Conservation (phyloP, 2,113 vertebrate genomes). For the Crotalus viridis region DNA sequence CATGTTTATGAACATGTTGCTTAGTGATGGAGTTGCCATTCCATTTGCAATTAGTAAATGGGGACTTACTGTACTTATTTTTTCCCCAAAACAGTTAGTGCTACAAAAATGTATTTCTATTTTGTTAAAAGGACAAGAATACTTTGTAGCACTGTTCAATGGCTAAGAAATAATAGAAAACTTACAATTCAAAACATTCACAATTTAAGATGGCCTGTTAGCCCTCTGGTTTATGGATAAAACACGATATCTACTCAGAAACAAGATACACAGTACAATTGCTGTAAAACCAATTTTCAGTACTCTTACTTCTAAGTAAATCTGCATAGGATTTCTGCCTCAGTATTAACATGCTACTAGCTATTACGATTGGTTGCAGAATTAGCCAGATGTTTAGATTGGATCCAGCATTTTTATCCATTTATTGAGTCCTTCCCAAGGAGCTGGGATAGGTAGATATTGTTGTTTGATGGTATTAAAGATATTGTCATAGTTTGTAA, state of each 20-base stretch:
- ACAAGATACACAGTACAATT: not conserved
- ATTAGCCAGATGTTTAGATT: not conserved
- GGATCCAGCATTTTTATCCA: not conserved
- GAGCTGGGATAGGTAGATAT: not conserved
- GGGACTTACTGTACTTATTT: not conserved
- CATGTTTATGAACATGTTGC: not conserved
- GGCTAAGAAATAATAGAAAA: not conserved
- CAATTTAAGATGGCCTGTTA: not conserved
- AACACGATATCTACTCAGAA: not conserved
- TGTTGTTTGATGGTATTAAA: not conserved
- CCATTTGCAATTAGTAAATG: not conserved
- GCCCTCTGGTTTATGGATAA: not conserved
- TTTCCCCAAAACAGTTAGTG: not conserved
- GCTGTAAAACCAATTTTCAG: not conserved
- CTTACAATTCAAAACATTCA: not conserved
- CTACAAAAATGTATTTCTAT: not conserved
- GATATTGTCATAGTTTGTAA: not conserved
- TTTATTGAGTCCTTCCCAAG: not conserved
- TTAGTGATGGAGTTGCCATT: not conserved
- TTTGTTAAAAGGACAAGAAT: not conserved
- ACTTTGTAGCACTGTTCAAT: not conserved
- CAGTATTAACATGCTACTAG: not conserved
- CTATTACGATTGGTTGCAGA: not conserved
- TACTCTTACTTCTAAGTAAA: not conserved
- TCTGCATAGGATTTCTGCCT: not conserved